These are phyloP conservation scores for Megalops atlanticus DNA, from an alignment of 2,113 vertebrate species.

Conservation along the genomic window DNA sequence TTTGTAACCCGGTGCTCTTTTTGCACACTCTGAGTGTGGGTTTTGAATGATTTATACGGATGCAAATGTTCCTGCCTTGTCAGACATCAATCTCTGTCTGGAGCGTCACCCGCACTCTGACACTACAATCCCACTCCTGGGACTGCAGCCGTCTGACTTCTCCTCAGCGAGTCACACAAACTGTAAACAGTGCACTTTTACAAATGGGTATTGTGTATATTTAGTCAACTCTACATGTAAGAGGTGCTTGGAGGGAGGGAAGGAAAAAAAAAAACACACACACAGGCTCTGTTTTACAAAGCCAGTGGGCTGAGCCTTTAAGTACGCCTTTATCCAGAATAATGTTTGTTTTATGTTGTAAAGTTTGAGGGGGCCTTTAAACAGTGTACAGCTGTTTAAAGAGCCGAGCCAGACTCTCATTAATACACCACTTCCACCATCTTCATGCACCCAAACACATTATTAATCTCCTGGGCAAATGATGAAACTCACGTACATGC, in stretches of 20 bases:
- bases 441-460: slow-evolving; percentile 1
- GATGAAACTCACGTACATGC: too few relatives aligned
- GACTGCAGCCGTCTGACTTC: background rate
- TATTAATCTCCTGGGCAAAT: background rate
- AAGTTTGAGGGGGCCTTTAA: background rate
- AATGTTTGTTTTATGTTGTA: background rate
- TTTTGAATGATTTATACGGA: background rate
- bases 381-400: background rate
- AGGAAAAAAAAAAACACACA: background rate
- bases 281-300: background rate
- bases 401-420: background rate
- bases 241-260: background rate
- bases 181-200: background rate
- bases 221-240: background rate
- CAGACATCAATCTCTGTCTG: background rate
- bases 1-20: background rate
- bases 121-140: background rate
- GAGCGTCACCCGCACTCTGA: background rate
- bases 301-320: background rate
- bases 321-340: background rate
- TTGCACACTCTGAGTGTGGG: background rate
- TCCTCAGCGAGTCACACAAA: background rate
- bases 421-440: background rate
- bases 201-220: background rate
- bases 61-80: slow-evolving; percentile 1